Percentiles rank a stretch among this genome's conserved stretches.
Evolutionary conservation across 2,888 invertebrate species (phyloP).

Genomic region (Dione juno): DNA sequence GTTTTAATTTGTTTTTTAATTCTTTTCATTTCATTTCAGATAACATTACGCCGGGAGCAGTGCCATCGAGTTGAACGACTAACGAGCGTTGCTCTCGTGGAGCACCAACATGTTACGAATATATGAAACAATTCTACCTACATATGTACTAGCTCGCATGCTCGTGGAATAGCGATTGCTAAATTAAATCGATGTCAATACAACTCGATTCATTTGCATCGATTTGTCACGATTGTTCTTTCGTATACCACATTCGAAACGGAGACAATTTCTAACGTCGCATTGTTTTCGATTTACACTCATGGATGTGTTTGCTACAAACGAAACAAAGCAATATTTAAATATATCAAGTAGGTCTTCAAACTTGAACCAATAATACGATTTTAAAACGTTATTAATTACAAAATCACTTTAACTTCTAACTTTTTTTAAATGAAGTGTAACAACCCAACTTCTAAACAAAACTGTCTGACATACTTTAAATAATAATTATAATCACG

Average conservation of each 20-base stretch:
- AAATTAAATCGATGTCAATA: slow-evolving; percentile 56
- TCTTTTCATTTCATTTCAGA: slow-evolving; percentile 57
- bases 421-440: neutral
- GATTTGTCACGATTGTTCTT: slow-evolving; percentile 57
- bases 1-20: slow-evolving; percentile 7
- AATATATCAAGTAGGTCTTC: neutral
- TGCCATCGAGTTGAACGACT: slow-evolving; percentile 44
- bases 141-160: slow-evolving; percentile 36
- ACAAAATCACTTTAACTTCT: neutral
- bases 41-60: slow-evolving; percentile 70
- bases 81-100: slow-evolving; percentile 49
- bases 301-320: neutral
- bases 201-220: slow-evolving; percentile 48
- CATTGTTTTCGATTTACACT: slow-evolving; percentile 16
- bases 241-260: slow-evolving; percentile 27
- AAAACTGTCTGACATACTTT: neutral
- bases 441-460: neutral
- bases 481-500: no score
- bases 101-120: slow-evolving; percentile 57
- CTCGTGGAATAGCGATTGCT: slow-evolving; percentile 51
- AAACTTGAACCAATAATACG: neutral
- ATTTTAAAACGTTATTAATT: neutral
- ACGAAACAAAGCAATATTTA: neutral
- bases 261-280: slow-evolving; percentile 24
- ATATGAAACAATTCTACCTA: slow-evolving; percentile 46